phyloP scores from a whole-genome alignment of 2,113 vertebrate genomes.

The Ceuthmochares aereus region DNA sequence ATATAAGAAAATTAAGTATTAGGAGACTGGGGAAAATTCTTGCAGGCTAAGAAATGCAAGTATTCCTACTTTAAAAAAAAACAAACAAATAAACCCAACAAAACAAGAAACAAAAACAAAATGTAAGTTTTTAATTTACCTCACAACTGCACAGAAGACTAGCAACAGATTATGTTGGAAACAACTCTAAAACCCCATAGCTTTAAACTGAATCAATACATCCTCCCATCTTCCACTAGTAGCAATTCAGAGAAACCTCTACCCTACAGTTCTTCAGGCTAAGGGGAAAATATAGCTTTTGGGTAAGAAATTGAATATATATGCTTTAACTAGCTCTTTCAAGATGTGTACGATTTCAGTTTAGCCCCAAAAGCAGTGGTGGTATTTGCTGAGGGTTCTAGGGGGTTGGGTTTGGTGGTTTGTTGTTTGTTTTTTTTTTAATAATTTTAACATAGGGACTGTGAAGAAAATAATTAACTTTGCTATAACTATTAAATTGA shows the following conservation, averaged over 20 bases:
- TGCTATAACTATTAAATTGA: background rate
- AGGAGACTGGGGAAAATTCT: background rate
- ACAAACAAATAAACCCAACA: background rate
- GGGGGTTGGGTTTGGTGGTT: accelerated
- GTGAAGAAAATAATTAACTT: background rate
- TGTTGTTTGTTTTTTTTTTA: background rate
- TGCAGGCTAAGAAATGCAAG: background rate
- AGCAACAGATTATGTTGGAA: background rate
- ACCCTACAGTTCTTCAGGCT: background rate
- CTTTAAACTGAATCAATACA: background rate
- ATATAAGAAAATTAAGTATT: background rate
- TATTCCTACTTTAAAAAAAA: background rate
- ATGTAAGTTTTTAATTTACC: background rate
- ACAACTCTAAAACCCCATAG: background rate
- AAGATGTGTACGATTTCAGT: background rate
- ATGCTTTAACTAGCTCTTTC: background rate
- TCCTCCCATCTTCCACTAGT: background rate
- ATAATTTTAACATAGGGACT: background rate
- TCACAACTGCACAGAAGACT: background rate
- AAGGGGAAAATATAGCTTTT: background rate
- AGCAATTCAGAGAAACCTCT: background rate
- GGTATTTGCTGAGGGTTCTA: background rate
- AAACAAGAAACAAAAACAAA: background rate
- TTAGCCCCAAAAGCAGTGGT: background rate
- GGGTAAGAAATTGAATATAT: background rate